Conservation (phyloP, 2,797 vertebrate genomes). For the Aselliscus stoliczkanus region DNA sequence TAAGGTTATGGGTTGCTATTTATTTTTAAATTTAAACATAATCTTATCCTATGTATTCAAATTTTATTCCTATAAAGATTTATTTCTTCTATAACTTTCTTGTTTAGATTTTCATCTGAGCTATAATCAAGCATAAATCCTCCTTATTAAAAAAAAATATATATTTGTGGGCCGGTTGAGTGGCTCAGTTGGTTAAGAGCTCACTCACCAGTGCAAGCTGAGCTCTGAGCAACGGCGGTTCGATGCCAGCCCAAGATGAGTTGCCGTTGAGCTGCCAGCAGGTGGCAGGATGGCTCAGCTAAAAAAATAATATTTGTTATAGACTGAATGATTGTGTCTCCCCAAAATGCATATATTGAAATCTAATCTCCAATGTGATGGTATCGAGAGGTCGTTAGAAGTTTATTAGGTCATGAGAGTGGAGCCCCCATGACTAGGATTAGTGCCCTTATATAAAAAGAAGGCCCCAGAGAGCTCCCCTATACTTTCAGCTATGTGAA, state of each 20-base stretch:
- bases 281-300: too few relatives aligned
- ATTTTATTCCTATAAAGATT: neutral
- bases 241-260: too few relatives aligned
- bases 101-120: neutral
- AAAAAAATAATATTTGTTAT: too few relatives aligned
- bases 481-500: neutral
- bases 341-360: neutral
- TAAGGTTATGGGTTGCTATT: neutral
- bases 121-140: neutral
- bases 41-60: neutral
- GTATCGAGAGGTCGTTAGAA: neutral
- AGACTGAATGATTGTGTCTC: neutral
- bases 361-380: neutral
- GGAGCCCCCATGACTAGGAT: neutral
- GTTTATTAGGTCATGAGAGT: neutral
- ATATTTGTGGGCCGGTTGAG: too few relatives aligned
- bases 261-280: too few relatives aligned
- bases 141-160: neutral
- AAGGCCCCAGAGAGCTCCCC: neutral
- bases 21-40: slow-evolving; percentile 10
- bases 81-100: neutral
- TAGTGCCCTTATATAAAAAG: neutral
- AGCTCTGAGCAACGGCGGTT: too few relatives aligned
- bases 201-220: too few relatives aligned
- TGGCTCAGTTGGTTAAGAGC: too few relatives aligned